Base-by-base conservation (phyloP, 2,113 vertebrate species). In the Antechinus stuartii region DNA sequence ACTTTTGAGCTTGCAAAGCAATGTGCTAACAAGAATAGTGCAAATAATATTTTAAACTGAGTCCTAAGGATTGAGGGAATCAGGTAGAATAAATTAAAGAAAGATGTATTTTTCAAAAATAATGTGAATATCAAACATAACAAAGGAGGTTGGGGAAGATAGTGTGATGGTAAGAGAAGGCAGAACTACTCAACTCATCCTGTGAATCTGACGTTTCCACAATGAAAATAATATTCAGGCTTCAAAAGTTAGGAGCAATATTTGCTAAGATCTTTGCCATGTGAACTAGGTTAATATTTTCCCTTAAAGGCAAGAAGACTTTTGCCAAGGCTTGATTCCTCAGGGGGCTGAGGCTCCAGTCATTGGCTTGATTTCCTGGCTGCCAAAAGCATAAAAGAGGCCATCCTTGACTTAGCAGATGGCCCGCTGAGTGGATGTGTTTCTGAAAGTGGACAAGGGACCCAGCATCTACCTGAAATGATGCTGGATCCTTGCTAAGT, bases 1-100 rank as follows among this genome's bases (percentile, higher is more conserved):
- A 91, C 84, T 56, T 94, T 2, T 89, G 14, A 96, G 1, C 92
- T 93, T 89, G 54, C 90, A 68, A 92, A 94, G 35, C 8, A 11
- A 57, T 19, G 50, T 25, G 57, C 35, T 55, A 84, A 49, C 25
- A 84, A 50, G 0, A 91, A 54, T 91, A 95, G 92, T 84, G 57
- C 35, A 94, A 84, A 89, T 50, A 90, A 84, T 54, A 97, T 49
- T n/a, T 50, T 57, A 26, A 92, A 22, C 49, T 56, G 55, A 96
- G 61, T 50, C 22, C 49, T 57, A 84, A 92, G 23, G 61, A 49
- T 3, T 53, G 94, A 8, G 90, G 92, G 76, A 89, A 90, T 42
- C 35, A n/a, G 68, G 68, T 42, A 92, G 35, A 54, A 27, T 56
- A 57, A 95, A 30, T 68, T 42, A 42, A n/a, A 84, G 23, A 84